These are phyloP conservation scores for Apostichopus japonicus DNA, from an alignment of 35 echinoderm and acorn worm genomes.

Conservation along the genomic window DNA sequence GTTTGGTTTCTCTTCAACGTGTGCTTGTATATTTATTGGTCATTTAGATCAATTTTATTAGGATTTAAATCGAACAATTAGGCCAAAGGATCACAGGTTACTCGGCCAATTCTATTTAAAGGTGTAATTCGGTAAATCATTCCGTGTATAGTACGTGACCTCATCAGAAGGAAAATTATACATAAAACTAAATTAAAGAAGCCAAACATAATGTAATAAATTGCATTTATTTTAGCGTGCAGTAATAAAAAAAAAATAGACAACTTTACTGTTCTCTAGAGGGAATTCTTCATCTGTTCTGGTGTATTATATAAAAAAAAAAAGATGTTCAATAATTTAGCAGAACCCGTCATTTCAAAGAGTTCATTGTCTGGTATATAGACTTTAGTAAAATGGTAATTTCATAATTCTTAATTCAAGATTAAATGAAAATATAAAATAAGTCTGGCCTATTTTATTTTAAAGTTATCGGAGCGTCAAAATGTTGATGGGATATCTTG, in stretches of 20 bases:
- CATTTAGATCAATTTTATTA: slow-evolving; percentile 22
- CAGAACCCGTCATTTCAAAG: no score
- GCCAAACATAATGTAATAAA: not conserved
- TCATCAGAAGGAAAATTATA: not conserved
- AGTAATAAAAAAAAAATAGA: not conserved
- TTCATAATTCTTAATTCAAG: no score
- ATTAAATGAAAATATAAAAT: no score
- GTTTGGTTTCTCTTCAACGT: slow-evolving; percentile 18
- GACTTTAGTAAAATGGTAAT: no score
- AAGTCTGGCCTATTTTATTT: no score
- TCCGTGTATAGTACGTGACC: not conserved
- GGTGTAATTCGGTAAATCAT: not conserved
- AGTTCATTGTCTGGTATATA: no score
- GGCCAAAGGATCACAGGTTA: slow-evolving; percentile 12
- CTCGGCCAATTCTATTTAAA: slow-evolving; percentile 2
- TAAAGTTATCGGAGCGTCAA: no score
- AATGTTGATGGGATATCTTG: no score
- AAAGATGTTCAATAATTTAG: no score
- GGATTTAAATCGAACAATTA: slow-evolving; percentile 22
- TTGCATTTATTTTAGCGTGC: not conserved
- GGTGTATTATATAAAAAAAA: no score
- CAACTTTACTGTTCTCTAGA: not conserved
- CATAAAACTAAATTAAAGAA: not conserved
- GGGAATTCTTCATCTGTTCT: not conserved
- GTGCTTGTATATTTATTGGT: slow-evolving; percentile 26